Evolutionary conservation across 2,888 invertebrate species (phyloP).

Genomic region (Myopa tessellatipennis): DNA sequence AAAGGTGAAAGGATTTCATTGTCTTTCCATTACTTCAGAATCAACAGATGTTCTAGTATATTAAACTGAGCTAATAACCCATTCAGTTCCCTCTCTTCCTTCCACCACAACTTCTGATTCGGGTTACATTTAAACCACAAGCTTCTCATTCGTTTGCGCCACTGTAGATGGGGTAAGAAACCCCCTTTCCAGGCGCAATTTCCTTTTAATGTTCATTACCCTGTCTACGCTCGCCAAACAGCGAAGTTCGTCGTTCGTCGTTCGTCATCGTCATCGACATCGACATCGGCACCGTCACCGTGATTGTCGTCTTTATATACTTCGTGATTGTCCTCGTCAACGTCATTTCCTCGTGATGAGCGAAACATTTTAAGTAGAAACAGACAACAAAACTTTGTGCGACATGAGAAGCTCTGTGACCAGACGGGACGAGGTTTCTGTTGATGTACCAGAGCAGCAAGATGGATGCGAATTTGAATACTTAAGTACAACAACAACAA

Average conservation of each 20-base stretch:
- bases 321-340: conserved; percentile 14
- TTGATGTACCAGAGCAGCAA: not conserved
- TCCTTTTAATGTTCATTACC: conserved; percentile 22
- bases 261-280: not conserved
- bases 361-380: conserved; percentile 20
- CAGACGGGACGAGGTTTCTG: not conserved
- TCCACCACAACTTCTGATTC: not conserved
- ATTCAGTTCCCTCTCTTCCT: not conserved
- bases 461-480: conserved; percentile 38
- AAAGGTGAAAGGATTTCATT: no score
- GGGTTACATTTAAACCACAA: not conserved
- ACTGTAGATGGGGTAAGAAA: not conserved
- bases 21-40: no score
- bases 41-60: no score
- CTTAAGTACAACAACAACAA: conserved; percentile 29
- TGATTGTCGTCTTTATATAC: conserved; percentile 19
- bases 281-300: not conserved
- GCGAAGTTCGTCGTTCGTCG: not conserved
- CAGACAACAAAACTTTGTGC: conserved; percentile 2
- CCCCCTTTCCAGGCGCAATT: not conserved
- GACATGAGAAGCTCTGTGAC: not conserved
- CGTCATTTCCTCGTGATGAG: not conserved
- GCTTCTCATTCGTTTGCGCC: not conserved
- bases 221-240: conserved; percentile 18
- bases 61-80: not conserved